These are phyloP conservation scores for Zaprionus kolodkinae DNA, from an alignment of 1,140 invertebrate genomes.

Conservation along the genomic window DNA sequence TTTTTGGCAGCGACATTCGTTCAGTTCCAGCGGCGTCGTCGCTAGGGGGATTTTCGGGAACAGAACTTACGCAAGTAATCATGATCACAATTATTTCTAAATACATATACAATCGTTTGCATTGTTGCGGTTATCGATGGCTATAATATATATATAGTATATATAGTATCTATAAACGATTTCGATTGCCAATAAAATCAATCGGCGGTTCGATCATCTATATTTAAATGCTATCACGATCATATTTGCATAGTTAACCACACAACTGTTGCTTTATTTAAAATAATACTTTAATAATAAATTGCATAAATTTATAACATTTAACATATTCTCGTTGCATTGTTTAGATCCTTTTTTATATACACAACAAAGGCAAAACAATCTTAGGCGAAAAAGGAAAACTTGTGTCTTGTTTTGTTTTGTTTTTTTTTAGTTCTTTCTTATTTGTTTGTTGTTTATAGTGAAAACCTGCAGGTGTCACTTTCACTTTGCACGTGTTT, in stretches of 20 bases:
- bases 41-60: neutral
- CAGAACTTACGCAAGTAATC: neutral
- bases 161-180: neutral
- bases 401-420: slow-evolving; percentile 15
- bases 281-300: slow-evolving; percentile 83
- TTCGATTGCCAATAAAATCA: slow-evolving; percentile 5
- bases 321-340: slow-evolving; percentile 75
- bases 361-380: slow-evolving; percentile 12
- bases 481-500: slow-evolving; percentile 45
- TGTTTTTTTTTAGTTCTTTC: slow-evolving; percentile 44
- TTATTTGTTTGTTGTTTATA: slow-evolving; percentile 50
- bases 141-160: neutral
- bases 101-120: neutral
- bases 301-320: slow-evolving; percentile 83
- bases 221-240: neutral
- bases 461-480: slow-evolving; percentile 45
- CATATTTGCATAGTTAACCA: slow-evolving; percentile 16
- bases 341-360: slow-evolving; percentile 27
- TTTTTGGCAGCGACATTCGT: neutral
- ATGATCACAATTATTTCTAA: neutral
- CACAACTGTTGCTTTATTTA: slow-evolving; percentile 50
- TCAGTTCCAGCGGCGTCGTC: neutral
- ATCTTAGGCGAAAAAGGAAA: slow-evolving; percentile 4
- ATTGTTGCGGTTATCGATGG: neutral
- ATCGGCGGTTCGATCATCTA: neutral